Evolutionary conservation across 2,113 vertebrate species (phyloP).

Genomic region (Progne subis): DNA sequence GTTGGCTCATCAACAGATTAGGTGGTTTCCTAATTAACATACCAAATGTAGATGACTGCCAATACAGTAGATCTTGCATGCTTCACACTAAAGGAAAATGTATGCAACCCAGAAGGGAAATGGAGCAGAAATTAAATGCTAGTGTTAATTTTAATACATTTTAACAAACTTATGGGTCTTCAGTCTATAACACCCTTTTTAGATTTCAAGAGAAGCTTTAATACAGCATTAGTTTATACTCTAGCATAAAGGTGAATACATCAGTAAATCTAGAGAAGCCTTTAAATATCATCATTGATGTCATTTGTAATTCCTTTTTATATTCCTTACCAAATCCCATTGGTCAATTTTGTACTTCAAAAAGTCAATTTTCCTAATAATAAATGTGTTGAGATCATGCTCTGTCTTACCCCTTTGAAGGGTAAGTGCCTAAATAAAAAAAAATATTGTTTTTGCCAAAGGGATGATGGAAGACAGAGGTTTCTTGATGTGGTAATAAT

Average conservation of each 20-base stretch:
- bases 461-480: background rate
- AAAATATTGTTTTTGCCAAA: background rate
- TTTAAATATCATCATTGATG: background rate
- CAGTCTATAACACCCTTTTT: background rate
- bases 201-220: slow-evolving; percentile 2
- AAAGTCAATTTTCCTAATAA: background rate
- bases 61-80: background rate
- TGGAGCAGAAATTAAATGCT: background rate
- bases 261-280: background rate
- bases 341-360: slow-evolving; percentile 10
- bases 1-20: background rate
- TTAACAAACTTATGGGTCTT: background rate
- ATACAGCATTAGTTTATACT: background rate
- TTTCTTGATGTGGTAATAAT: background rate
- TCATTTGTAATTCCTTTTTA: background rate
- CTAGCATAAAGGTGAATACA: background rate
- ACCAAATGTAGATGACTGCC: background rate
- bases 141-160: background rate
- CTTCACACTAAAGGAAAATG: background rate
- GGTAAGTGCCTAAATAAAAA: background rate
- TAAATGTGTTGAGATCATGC: background rate
- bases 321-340: background rate
- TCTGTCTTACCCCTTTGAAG: background rate
- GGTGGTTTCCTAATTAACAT: background rate
- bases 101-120: background rate